Conservation (phyloP, 2,797 vertebrate genomes). For the Arnoldichthys spilopterus region DNA sequence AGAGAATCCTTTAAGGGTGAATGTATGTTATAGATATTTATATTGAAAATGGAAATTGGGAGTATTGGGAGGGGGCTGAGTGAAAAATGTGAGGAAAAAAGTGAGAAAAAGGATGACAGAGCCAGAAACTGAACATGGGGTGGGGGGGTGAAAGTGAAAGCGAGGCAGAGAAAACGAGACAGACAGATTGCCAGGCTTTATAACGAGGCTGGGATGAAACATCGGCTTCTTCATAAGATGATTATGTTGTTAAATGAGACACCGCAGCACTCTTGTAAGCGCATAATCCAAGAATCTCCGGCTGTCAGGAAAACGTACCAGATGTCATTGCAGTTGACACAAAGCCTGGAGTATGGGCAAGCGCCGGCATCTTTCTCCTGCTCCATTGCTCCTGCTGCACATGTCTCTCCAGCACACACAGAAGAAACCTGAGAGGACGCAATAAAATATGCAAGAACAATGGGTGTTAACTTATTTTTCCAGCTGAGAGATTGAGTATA, state of each 20-base stretch:
- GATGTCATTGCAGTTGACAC: slow-evolving; percentile 76
- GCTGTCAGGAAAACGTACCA: slow-evolving; percentile 77
- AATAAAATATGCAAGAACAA: background rate
- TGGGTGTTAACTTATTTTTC: background rate
- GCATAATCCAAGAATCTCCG: slow-evolving; percentile 77
- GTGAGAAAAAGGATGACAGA: slow-evolving; percentile 4
- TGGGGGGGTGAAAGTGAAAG: slow-evolving; percentile 33
- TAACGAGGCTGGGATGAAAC: slow-evolving; percentile 72
- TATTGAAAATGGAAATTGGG: slow-evolving; percentile 48
- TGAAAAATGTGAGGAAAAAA: slow-evolving; percentile 30
- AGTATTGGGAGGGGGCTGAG: slow-evolving; percentile 18
- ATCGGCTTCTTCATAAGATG: slow-evolving; percentile 72
- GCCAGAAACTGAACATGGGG: slow-evolving; percentile 1
- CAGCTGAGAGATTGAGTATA: background rate
- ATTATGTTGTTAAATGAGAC: slow-evolving; percentile 82
- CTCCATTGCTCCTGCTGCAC: slow-evolving; percentile 13
- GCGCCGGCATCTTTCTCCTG: slow-evolving; percentile 61
- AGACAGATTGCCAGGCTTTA: slow-evolving; percentile 64
- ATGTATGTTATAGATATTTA: background rate
- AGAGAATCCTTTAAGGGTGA: slow-evolving; percentile 3
- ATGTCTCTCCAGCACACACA: background rate
- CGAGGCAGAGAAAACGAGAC: slow-evolving; percentile 19
- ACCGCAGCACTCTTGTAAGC: slow-evolving; percentile 77
- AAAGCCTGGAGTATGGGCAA: slow-evolving; percentile 68
- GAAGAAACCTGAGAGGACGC: background rate